Conservation (phyloP, 2,797 vertebrate genomes). For the Hoplostethus atlanticus region DNA sequence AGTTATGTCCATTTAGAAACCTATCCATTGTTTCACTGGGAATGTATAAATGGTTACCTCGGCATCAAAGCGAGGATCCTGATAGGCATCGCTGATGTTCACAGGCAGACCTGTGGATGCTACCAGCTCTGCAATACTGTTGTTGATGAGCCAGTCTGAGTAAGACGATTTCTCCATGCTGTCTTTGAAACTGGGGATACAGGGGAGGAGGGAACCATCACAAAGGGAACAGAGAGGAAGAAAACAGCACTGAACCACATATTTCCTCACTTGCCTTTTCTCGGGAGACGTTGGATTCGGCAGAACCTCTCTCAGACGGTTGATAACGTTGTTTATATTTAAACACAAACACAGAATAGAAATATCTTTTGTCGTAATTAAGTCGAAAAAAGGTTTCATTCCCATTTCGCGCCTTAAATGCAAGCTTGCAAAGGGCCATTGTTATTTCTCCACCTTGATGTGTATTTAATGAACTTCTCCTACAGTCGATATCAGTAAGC, state of each 20-base stretch:
- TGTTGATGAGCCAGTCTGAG: conserved; percentile 99
- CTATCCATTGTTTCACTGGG: background rate
- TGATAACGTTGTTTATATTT: conserved; percentile 6
- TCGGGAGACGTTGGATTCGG: background rate
- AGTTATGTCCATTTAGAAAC: conserved; percentile 17
- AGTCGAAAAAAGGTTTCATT: background rate
- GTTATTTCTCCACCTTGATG: conserved; percentile 44
- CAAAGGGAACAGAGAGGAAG: conserved; percentile 8
- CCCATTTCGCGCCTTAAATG: conserved; percentile 21
- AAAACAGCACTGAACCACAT: background rate
- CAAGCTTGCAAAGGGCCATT: conserved; percentile 32
- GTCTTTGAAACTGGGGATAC: conserved; percentile 92
- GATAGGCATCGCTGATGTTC: conserved; percentile 97
- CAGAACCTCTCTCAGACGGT: background rate
- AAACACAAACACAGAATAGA: background rate
- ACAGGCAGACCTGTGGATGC: conserved; percentile 98
- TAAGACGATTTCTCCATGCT: conserved; percentile 95
- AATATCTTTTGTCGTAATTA: background rate
- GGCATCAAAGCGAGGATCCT: conserved; percentile 97
- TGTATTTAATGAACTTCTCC: conserved; percentile 73
- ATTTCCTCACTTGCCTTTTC: background rate
- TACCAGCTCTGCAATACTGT: conserved; percentile 96
- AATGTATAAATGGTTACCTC: conserved; percentile 86
- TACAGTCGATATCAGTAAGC: conserved; percentile 61
- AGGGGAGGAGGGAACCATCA: conserved; percentile 9